Evolutionary conservation across 2,888 invertebrate species (phyloP), one percentile per base, ranked within the genome.

Genomic region (Zootermopsis nevadensis): DNA sequence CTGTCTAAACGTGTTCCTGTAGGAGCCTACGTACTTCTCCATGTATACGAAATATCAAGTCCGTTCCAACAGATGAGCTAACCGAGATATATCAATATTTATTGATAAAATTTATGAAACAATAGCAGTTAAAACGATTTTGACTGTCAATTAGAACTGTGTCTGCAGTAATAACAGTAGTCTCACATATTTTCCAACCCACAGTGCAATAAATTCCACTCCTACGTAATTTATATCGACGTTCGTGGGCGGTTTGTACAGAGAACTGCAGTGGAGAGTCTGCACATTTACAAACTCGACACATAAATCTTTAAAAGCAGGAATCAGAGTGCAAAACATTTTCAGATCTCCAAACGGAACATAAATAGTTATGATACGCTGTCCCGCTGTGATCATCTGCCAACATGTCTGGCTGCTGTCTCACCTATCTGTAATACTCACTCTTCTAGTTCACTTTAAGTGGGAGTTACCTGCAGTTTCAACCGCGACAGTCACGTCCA

Each of bases 351-450:
- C 60, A 60, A 60, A 60, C 60, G n/a, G 60, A 60, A 60, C 60
- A 27, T 30, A 69, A 69, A 69, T 69, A 33, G 33, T 19, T 31
- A 33, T 15, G 2, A 30, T 24, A 35, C 27, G n/a, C 33, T 66
- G 66, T 15, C 79, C 79, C 35, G 48, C 60, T 66, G 35, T 10
- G 66, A 53, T 79, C 79, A 79, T 38, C 79, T 79, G 60, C 33
- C 79, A 60, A 35, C 79, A 48, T 79, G 79, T 66, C 35, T 66
- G 15, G 7, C 27, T 35, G 55, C 15, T 79, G 66, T 79, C 79
- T 79, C 31, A 33, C 33, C 35, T 66, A 79, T 79, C 79, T 79
- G 27, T 38, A 66, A 38, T 27, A 60, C 79, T 79, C 60, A 35
- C 55, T 60, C 79, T 66, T 60, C 79, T 33, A 42, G 74, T 33